phyloP scores from a whole-genome alignment of 2,888 invertebrate genomes.

The Cryptophagus acutangulus region DNA sequence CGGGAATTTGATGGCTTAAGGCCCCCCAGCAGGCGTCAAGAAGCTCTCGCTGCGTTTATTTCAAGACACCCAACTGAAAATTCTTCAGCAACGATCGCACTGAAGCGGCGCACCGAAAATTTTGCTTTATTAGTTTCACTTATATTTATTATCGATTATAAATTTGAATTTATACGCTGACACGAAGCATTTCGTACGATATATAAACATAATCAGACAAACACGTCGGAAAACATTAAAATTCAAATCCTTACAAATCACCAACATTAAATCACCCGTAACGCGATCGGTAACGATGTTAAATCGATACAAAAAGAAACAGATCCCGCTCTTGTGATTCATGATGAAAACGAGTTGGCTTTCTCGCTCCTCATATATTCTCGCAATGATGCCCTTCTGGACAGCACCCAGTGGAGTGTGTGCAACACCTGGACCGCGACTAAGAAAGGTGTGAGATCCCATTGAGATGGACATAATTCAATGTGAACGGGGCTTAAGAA shows the following conservation, averaged over 20 bases:
- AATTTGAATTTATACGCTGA: constrained; percentile 10
- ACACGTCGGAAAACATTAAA: constrained; percentile 34
- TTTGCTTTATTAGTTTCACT: no score
- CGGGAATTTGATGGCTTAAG: constrained; percentile 21
- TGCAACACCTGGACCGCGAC: constrained; percentile 31
- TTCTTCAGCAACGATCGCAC: constrained; percentile 14
- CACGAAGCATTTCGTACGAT: constrained; percentile 21
- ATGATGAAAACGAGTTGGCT: constrained; percentile 29
- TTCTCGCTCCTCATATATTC: constrained; percentile 23
- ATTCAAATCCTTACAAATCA: constrained; percentile 40
- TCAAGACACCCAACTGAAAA: constrained; percentile 32
- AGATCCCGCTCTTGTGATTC: constrained; percentile 34
- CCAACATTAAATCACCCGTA: constrained; percentile 39
- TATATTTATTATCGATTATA: no score
- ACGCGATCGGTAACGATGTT: constrained; percentile 41
- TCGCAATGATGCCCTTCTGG: constrained; percentile 27
- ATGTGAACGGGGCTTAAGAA: no score
- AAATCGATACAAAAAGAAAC: constrained; percentile 40
- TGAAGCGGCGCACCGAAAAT: neutral
- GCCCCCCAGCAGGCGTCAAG: constrained; percentile 31
- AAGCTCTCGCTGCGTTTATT: constrained; percentile 22
- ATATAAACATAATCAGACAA: constrained; percentile 32
- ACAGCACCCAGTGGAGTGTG: constrained; percentile 22
- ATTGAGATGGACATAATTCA: no score
- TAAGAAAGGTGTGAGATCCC: constrained; percentile 24